phyloP scores from a whole-genome alignment of 2,888 invertebrate genomes.

The Drosophila paranaensis region DNA sequence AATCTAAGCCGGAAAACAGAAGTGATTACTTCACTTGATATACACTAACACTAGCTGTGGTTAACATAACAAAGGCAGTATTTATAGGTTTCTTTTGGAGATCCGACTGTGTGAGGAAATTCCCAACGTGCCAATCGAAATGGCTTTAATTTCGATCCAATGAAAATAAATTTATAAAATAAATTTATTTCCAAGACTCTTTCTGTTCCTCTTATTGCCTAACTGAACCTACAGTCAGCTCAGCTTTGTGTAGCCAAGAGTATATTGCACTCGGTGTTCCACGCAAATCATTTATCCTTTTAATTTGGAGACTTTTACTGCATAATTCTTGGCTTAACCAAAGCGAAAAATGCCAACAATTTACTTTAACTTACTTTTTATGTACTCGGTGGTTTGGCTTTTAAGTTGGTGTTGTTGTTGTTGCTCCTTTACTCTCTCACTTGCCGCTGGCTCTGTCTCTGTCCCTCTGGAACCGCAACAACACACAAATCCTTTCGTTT shows the following conservation, averaged over 20 bases:
- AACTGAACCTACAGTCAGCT: conserved; percentile 2
- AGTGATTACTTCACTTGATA: conserved; percentile 46
- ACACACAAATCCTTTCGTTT: conserved; percentile 70
- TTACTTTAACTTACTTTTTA: conserved; percentile 79
- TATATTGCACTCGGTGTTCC: conserved; percentile 29
- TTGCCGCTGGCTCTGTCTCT: not conserved
- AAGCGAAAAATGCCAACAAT: conserved; percentile 79
- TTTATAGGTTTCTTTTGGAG: conserved; percentile 25
- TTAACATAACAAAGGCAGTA: conserved; percentile 11
- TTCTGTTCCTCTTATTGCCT: not conserved
- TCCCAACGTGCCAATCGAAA: not conserved
- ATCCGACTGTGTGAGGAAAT: conserved; percentile 16
- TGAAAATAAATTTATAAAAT: not conserved
- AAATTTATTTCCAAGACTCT: not conserved
- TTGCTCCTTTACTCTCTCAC: conserved; percentile 2
- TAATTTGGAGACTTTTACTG: conserved; percentile 40
- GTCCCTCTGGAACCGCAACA: conserved; percentile 41
- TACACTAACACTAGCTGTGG: conserved; percentile 25
- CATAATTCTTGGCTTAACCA: conserved; percentile 69
- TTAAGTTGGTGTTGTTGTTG: conserved; percentile 40
- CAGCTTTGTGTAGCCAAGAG: conserved; percentile 2
- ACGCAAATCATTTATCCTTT: conserved; percentile 19
- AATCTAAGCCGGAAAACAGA: conserved; percentile 32
- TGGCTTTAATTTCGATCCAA: not conserved
- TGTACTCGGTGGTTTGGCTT: conserved; percentile 76